Conservation (phyloP, 2,797 vertebrate genomes). For the Peromyscus attwateri region DNA sequence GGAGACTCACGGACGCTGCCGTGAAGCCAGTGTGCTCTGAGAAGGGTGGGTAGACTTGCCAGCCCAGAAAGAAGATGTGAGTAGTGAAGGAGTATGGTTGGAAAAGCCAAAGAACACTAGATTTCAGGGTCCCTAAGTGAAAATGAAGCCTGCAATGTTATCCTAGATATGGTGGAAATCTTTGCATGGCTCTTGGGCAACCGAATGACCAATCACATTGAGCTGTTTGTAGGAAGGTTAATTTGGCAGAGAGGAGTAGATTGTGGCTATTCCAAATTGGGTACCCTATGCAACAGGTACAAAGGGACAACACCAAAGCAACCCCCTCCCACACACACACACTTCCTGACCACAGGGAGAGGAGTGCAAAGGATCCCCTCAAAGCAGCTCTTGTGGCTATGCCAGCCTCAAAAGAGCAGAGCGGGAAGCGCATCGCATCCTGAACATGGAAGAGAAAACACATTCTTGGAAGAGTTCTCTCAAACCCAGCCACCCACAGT, state of each 20-base stretch:
- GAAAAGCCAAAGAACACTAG: neutral
- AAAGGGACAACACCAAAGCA: neutral
- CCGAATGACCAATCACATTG: neutral
- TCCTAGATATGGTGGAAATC: neutral
- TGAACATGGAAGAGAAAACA: constrained; percentile 68
- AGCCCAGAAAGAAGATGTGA: neutral
- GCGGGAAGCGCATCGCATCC: constrained; percentile 32
- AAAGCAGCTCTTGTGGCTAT: neutral
- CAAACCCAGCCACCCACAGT: constrained; percentile 70
- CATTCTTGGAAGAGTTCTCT: constrained; percentile 70
- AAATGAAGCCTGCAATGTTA: neutral
- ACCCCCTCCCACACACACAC: neutral
- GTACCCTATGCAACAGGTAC: neutral
- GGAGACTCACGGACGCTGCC: neutral
- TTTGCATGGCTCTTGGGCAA: neutral
- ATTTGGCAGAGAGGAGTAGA: neutral
- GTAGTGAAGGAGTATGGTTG: neutral
- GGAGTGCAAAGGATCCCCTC: neutral
- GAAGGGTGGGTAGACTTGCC: neutral
- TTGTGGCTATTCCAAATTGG: neutral
- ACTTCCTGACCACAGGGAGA: neutral
- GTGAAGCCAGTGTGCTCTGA: neutral
- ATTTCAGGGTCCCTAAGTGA: neutral
- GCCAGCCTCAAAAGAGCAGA: constrained; percentile 80
- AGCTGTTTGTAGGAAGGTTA: neutral